Evolutionary conservation across 2,888 invertebrate genomes (phyloP).

Genomic region (Crocallis elinguaria): DNA sequence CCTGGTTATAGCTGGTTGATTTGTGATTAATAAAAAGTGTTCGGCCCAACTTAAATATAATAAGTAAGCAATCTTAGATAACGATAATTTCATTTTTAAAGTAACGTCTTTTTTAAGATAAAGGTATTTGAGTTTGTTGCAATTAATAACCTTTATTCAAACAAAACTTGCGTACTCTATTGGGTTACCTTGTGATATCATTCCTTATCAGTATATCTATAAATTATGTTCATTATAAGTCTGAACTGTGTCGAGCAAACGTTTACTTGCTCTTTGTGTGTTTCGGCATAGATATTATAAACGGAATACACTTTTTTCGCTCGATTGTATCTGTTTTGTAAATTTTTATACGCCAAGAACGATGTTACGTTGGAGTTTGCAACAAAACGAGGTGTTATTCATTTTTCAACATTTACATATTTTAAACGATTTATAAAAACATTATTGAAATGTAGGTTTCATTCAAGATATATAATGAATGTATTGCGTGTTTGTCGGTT

Average conservation of each 20-base stretch:
- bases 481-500: neutral
- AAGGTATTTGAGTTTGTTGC: constrained; percentile 11
- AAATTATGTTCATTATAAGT: constrained; percentile 70
- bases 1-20: neutral
- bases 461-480: neutral
- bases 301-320: constrained; percentile 14
- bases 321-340: constrained; percentile 4
- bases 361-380: constrained; percentile 68
- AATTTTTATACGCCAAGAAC: constrained; percentile 31
- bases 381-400: constrained; percentile 57
- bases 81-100: neutral
- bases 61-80: neutral
- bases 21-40: neutral
- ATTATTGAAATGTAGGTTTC: neutral
- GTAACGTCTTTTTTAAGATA: no score
- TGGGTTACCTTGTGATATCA: constrained; percentile 71
- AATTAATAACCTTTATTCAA: constrained; percentile 14
- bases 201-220: constrained; percentile 76
- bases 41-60: neutral
- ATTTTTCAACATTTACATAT: constrained; percentile 2
- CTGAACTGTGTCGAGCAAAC: constrained; percentile 63
- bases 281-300: constrained; percentile 35
- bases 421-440: neutral
- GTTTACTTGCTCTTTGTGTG: constrained; percentile 54
- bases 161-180: constrained; percentile 53